Percentiles rank a stretch among this genome's conserved stretches.
These are phyloP conservation scores for Leptodirus hochenwartii DNA, from an alignment of 2,888 invertebrate genomes.

Conservation along the genomic window DNA sequence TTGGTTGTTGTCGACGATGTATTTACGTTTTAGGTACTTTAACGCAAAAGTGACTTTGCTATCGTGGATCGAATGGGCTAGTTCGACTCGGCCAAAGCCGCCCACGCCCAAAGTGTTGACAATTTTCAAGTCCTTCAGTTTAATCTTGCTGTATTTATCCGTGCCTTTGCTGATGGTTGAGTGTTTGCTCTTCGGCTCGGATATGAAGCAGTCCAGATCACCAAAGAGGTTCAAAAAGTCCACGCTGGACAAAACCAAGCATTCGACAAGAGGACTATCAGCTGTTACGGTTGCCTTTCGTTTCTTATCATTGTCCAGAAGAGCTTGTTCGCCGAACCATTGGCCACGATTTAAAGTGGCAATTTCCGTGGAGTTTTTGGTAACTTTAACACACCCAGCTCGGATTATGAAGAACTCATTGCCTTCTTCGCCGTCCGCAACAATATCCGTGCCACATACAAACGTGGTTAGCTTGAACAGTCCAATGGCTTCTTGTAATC, in stretches of 20 bases:
- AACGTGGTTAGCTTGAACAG: constrained; percentile 79
- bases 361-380: constrained; percentile 40
- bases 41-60: constrained; percentile 51
- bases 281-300: constrained; percentile 85
- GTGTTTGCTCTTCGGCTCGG: too few species aligned
- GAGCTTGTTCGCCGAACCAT: constrained; percentile 79
- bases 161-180: too few species aligned
- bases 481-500: constrained; percentile 67
- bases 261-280: constrained; percentile 65
- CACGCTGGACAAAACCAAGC: constrained; percentile 65
- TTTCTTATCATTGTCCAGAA: constrained; percentile 63
- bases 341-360: constrained; percentile 56
- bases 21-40: constrained; percentile 77
- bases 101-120: constrained; percentile 82
- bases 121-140: constrained; percentile 60
- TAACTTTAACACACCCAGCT: constrained; percentile 60
- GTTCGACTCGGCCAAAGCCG: constrained; percentile 78
- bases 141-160: constrained; percentile 41
- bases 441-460: constrained; percentile 56
- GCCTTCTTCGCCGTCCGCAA: constrained; percentile 70
- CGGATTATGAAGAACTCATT: constrained; percentile 85
- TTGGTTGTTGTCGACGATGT: constrained; percentile 75
- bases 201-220: too few species aligned
- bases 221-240: constrained; percentile 73
- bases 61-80: constrained; percentile 40